Evolutionary conservation across 2,113 vertebrate species (phyloP).

Genomic region (Rhynchopsitta pachyrhyncha): DNA sequence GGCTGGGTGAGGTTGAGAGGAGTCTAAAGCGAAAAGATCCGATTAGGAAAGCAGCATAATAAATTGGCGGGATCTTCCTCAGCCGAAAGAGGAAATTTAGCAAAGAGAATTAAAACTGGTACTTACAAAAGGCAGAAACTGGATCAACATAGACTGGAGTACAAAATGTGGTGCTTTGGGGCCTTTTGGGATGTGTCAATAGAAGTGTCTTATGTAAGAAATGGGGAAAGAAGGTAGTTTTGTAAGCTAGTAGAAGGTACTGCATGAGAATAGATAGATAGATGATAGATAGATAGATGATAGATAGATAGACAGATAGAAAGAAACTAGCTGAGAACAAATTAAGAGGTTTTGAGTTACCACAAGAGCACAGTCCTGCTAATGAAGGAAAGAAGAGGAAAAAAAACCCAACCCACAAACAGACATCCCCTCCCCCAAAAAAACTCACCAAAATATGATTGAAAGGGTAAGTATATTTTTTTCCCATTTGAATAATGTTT

Average conservation of each 20-base stretch:
- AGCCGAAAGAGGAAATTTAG: fast-evolving
- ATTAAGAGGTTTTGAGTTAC: neutral
- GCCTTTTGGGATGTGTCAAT: neutral
- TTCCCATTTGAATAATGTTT: neutral
- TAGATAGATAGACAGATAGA: no score
- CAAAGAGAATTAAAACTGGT: neutral
- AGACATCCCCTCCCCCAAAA: no score
- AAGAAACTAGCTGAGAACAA: neutral
- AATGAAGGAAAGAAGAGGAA: neutral
- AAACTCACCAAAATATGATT: neutral
- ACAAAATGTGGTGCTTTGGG: fast-evolving
- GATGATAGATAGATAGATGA: no score
- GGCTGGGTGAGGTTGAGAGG: fast-evolving
- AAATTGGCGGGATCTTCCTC: fast-evolving
- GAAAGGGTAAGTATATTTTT: neutral
- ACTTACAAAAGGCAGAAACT: fast-evolving
- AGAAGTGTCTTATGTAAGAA: neutral
- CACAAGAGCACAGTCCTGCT: neutral
- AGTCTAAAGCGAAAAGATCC: fast-evolving
- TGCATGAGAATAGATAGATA: neutral
- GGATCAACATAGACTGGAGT: neutral
- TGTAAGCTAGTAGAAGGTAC: neutral
- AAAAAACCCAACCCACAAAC: neutral
- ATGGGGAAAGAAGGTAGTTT: neutral
- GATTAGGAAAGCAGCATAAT: fast-evolving